Evolutionary conservation across 2,113 vertebrate species (phyloP).

Genomic region (Platichthys flesus): DNA sequence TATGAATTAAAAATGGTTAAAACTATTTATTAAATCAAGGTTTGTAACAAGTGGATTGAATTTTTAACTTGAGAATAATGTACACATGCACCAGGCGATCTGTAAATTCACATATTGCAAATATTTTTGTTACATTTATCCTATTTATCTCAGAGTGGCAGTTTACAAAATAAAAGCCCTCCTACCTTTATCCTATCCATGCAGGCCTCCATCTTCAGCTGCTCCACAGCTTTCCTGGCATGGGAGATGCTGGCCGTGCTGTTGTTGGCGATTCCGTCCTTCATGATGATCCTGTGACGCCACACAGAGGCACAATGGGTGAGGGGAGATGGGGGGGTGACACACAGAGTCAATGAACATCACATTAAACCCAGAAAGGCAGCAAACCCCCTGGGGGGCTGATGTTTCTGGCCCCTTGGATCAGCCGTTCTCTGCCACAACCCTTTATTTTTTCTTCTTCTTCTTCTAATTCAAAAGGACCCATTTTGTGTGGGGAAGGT

Average conservation of each 20-base stretch:
- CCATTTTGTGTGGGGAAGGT: constrained; percentile 40
- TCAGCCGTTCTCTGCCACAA: constrained; percentile 26
- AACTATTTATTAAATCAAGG: too few species aligned
- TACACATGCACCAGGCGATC: not conserved
- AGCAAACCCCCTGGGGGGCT: constrained; percentile 5
- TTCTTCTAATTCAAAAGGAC: constrained; percentile 30
- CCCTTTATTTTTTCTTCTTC: constrained; percentile 2
- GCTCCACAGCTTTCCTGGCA: constrained; percentile 96
- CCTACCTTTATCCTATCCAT: constrained; percentile 97
- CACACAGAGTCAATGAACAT: constrained; percentile 28
- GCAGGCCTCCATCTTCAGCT: constrained; percentile 99
- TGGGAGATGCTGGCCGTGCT: constrained; percentile 96
- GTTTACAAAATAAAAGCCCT: not conserved
- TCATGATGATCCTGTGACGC: constrained; percentile 86
- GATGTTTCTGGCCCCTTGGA: constrained; percentile 6
- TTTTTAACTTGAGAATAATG: too few species aligned
- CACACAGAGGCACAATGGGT: constrained; percentile 24
- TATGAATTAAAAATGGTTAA: too few species aligned
- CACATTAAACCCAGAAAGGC: constrained; percentile 44
- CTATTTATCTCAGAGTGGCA: not conserved
- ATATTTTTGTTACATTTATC: not conserved
- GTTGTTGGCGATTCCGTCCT: constrained; percentile 90
- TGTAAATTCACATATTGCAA: not conserved
- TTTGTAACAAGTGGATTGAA: not conserved
- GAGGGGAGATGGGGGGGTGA: not conserved